These are phyloP conservation scores for Tragelaphus strepsiceros DNA, from an alignment of 2,113 vertebrate species.

Conservation along the genomic window DNA sequence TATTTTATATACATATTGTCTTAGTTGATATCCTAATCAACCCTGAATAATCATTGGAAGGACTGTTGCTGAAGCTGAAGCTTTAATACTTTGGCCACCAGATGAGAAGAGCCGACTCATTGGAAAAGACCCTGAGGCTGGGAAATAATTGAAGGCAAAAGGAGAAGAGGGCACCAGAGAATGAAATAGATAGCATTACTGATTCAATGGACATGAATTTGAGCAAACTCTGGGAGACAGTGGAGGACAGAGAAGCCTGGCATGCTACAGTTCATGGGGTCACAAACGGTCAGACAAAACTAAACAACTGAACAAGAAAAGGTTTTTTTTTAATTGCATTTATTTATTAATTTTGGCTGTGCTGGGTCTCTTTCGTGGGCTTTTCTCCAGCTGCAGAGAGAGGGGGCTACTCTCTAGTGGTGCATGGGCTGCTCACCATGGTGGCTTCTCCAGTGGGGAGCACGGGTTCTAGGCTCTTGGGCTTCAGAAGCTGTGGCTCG, in stretches of 20 bases:
- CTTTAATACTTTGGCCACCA: not conserved
- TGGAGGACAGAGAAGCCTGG: not conserved
- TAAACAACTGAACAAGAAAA: not conserved
- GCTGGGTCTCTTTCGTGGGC: not conserved
- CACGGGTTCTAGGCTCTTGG: not conserved
- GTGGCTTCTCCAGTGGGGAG: not conserved
- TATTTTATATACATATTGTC: not conserved
- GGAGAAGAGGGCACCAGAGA: not conserved
- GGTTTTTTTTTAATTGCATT: not conserved
- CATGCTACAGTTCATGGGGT: not conserved
- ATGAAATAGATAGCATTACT: not conserved
- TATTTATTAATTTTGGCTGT: not conserved
- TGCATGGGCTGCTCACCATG: rapidly evolving
- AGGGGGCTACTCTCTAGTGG: not conserved
- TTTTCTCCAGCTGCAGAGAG: not conserved
- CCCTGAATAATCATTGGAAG: not conserved
- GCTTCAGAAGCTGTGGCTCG: not conserved
- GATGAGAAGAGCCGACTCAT: not conserved
- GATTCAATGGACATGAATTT: not conserved
- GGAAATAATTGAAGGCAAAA: not conserved
- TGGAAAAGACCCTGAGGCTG: not conserved
- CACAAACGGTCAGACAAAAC: not conserved
- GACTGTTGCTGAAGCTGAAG: not conserved
- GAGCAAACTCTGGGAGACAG: not conserved
- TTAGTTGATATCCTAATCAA: not conserved